These are phyloP conservation scores for Hypselothyrea guttata DNA, from an alignment of 2,888 invertebrate genomes.

Conservation along the genomic window DNA sequence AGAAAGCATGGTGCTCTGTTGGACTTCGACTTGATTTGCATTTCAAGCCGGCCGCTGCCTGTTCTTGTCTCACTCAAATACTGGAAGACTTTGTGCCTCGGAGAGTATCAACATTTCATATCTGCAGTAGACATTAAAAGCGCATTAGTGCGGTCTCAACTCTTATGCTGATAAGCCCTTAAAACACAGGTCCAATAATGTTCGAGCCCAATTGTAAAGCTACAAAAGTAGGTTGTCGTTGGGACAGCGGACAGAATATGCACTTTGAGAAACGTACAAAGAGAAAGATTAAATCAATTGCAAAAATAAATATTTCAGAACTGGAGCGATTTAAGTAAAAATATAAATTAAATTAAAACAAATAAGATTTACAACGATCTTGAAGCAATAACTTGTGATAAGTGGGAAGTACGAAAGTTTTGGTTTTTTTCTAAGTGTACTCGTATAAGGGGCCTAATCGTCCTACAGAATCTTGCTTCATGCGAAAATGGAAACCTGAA, in stretches of 20 bases:
- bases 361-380: no score
- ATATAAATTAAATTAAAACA: no score
- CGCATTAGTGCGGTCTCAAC: conserved; percentile 82
- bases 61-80: background rate
- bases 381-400: no score
- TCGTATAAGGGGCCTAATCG: conserved; percentile 5
- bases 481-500: background rate
- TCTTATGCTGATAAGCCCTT: conserved; percentile 65
- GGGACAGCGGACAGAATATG: background rate
- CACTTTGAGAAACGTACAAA: no score
- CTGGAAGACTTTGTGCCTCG: conserved; percentile 34
- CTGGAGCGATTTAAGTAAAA: no score
- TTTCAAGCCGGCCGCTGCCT: conserved; percentile 30
- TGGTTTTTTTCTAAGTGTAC: no score
- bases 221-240: conserved; percentile 23
- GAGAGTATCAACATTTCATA: conserved; percentile 81
- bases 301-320: no score
- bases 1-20: conserved; percentile 29
- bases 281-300: no score
- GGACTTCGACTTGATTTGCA: conserved; percentile 53
- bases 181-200: conserved; percentile 42
- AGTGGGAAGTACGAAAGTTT: no score
- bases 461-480: conserved; percentile 7
- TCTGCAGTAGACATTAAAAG: conserved; percentile 83
- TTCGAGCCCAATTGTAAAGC: conserved; percentile 15